Evolutionary conservation across 2,113 vertebrate genomes (phyloP), one percentile per base, ranked within the genome.

Genomic region (Heterotis niloticus): DNA sequence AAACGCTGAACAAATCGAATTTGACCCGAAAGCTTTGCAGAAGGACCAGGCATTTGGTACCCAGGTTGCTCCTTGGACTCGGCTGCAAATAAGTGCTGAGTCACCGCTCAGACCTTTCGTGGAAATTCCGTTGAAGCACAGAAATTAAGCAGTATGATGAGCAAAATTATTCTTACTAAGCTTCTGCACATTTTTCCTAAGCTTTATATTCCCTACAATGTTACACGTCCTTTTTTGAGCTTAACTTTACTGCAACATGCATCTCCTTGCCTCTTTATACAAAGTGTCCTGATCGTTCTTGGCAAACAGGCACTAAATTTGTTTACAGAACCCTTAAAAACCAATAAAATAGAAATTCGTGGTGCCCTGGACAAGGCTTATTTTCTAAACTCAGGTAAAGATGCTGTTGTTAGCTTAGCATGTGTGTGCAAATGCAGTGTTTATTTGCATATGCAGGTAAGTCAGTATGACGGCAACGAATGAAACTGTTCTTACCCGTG

Each of bases 1-100:
- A 81, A 86, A 65, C 71, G 76, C 75, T 28, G 54, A 1, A 44
- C 77, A 85, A 87, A 89, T 80, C 86, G 29, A 79, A 81, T 88
- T 87, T 83, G 34, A 78, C 73, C 59, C 64, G 77, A 75, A 84
- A 78, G 81, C 83, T 75, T 69, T 78, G 23, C 26, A 82, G 66
- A 56, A 67, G 29, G 4, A 20, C 59, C 56, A 69, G 28, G 68
- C 29, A 28, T 75, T 67, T 44, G 52, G 78, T 80, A 80, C 78
- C 64, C 77, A 73, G 62, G 56, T 34, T 34, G 66, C 70, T 44
- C 54, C 59, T 67, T 26, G 51, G 75, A 75, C 26, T 17, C 26
- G 52, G 77, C 76, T 68, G 75, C 77, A 73, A 28, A 79, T 77
- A 75, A 65, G 18, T 29, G 44, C 13, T 10, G 17, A 5, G 18